phyloP scores from a whole-genome alignment of 2,797 vertebrate genomes.

The Toxotes lorentzi region DNA sequence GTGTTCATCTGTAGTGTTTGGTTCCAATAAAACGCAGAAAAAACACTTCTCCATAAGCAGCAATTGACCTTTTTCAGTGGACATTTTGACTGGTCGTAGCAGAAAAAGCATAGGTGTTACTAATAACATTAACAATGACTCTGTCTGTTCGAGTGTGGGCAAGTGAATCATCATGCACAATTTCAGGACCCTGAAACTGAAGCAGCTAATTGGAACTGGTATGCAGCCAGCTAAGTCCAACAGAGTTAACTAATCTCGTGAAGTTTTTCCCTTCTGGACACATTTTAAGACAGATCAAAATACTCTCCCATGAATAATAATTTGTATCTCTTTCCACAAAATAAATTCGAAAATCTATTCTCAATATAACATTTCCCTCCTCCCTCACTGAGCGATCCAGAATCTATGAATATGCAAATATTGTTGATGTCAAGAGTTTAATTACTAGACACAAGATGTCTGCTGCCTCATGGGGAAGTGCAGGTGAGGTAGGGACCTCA shows the following conservation, averaged over 20 bases:
- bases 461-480: not conserved
- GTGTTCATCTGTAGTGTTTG: not conserved
- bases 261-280: not conserved
- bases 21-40: not conserved
- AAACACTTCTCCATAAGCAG: not conserved
- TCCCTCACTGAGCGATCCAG: not conserved
- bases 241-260: not conserved
- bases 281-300: not conserved
- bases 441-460: not conserved
- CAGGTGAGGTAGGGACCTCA: too few species aligned
- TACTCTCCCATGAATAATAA: not conserved
- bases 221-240: not conserved
- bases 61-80: not conserved
- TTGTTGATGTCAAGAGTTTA: not conserved
- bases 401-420: conserved; percentile 3
- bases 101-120: not conserved
- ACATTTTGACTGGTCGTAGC: not conserved
- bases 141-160: not conserved
- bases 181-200: not conserved
- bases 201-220: not conserved
- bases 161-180: not conserved
- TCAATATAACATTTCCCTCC: not conserved
- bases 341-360: not conserved
- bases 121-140: not conserved
- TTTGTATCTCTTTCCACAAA: not conserved